Evolutionary conservation across 2,888 invertebrate species (phyloP).

Genomic region (Tachina lurida): DNA sequence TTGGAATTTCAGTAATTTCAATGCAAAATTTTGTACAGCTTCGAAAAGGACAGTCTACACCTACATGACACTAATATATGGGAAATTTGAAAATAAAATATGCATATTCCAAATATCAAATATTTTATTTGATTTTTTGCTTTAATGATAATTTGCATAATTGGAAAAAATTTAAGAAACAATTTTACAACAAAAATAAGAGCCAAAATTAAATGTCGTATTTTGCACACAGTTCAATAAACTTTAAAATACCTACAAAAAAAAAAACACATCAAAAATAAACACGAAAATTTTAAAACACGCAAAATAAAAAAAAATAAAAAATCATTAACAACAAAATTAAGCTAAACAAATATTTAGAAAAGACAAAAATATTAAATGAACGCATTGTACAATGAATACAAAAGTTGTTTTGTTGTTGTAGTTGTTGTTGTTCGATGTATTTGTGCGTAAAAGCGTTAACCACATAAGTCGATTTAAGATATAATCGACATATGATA

Average conservation of each 20-base stretch:
- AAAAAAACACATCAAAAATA: constrained; percentile 4
- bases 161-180: no score
- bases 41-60: no score
- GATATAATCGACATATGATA: no score
- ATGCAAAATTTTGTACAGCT: no score
- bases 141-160: no score
- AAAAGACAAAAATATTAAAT: constrained; percentile 8
- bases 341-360: constrained; percentile 43
- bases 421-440: not conserved
- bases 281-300: not conserved
- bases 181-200: not conserved
- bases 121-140: no score
- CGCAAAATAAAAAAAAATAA: constrained; percentile 3
- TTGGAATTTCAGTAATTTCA: no score
- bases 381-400: not conserved
- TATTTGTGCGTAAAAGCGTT: not conserved
- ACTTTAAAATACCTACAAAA: constrained; percentile 25
- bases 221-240: constrained; percentile 40
- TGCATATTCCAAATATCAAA: no score
- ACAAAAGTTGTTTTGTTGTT: not conserved
- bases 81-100: no score
- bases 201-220: constrained; percentile 24
- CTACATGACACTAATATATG: no score
- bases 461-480: no score
- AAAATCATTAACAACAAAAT: not conserved